Evolutionary conservation across 2,113 vertebrate species (phyloP), one percentile per base, ranked within the genome.

Genomic region (Saguinus imperator): DNA sequence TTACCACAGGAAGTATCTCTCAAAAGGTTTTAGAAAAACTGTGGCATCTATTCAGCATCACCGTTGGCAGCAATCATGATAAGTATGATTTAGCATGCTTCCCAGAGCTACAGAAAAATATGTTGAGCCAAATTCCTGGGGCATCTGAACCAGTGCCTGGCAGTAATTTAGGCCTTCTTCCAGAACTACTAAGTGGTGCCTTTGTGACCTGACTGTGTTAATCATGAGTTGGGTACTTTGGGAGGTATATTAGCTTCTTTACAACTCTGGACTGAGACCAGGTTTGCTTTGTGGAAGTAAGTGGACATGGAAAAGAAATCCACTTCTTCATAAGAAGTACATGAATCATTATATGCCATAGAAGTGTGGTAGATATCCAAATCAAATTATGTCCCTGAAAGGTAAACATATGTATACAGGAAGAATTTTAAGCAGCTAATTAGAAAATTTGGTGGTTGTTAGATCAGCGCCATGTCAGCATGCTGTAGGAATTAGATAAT

Each of bases 181-280:
- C 95, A 97, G 87, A 89, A 92, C 52, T 75, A 72, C 95, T 97
- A 97, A 97, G 94, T 97, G 92, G 80, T 96, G 94, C 94, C 93
- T 96, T 88, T 92, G 84, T 96, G 96, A 96, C 91, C 97, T 48
- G 37, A 91, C 89, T 93, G 95, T 72, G 95, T 95, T 97, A 96
- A 97, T 96, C 89, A 96, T 79, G 80, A 94, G 84, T 87, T 94
- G 87, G 70, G 35, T 16, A 92, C 76, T 85, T 87, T 16, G 40
- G 87, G 92, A 94, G 76, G 48, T 81, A 40, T 88, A 96, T 94
- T 93, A 98, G 89, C 29, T 94, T 80, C 93, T 11, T 95, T 91
- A 79, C 91, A 85, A 32, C 64, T 66, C 76, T 98, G 94, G 91
- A 84, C n/a, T 73, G 18, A 92, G n/a, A 80, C 64, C 87, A 94